Conservation (phyloP, 1,140 invertebrate species). For the Camponotus vicinus region DNA sequence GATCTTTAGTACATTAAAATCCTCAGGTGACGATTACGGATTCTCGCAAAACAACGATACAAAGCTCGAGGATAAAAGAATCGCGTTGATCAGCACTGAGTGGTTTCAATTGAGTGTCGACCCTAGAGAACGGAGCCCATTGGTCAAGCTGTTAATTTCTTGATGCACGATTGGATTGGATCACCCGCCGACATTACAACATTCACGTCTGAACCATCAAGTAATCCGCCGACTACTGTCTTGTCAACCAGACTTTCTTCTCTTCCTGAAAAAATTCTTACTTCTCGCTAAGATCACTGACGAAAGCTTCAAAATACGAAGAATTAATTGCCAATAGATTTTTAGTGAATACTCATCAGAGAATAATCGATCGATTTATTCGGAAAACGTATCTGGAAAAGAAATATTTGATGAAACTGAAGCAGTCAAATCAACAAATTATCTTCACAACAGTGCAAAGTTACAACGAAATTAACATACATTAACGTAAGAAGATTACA, state of each 20-base stretch:
- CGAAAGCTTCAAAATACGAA: neutral
- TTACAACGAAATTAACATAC: neutral
- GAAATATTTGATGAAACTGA: neutral
- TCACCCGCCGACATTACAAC: slow-evolving; percentile 65
- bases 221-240: slow-evolving; percentile 57
- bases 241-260: neutral
- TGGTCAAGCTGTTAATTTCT: slow-evolving; percentile 81
- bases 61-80: slow-evolving; percentile 68
- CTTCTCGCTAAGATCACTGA: neutral
- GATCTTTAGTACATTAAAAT: neutral
- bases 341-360: neutral
- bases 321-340: slow-evolving; percentile 13
- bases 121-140: slow-evolving; percentile 73
- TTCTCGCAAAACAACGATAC: slow-evolving; percentile 45
- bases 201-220: slow-evolving; percentile 69
- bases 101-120: slow-evolving; percentile 81
- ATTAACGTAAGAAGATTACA: neutral
- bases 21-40: slow-evolving; percentile 45
- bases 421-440: neutral
- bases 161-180: slow-evolving; percentile 72
- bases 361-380: neutral
- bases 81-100: slow-evolving; percentile 76
- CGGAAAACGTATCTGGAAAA: neutral
- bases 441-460: neutral
- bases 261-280: slow-evolving; percentile 12